Base-by-base conservation (phyloP, 2,888 invertebrate species). In the Drosophila niveifrons region DNA sequence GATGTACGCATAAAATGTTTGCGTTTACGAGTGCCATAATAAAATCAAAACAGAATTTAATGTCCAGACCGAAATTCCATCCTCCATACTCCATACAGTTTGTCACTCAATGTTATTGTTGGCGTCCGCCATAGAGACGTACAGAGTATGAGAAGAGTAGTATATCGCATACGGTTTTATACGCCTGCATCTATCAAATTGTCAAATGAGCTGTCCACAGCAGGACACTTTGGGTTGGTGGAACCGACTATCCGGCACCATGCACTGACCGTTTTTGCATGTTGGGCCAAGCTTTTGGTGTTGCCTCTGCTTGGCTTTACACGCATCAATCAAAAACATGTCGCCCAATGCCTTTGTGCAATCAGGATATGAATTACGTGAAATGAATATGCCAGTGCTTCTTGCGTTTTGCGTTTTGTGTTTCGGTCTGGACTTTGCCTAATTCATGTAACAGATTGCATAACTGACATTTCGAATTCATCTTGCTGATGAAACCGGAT, bases 191-290 rank as follows among this genome's bases (percentile, higher is more conserved):
- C 77, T 85, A 83, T 83, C 83, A 83, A 82, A 85, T 88, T 85
- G 88, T 83, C 88, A 88, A 85, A 82, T 85, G 82, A 82, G 80
- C 85, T 87, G 79, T 83, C 82, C 82, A 64, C 82, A 72, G 34
- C 64, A 65, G 64, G 72, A 66, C 64, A 72, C 68, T 66, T 31
- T 31, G 56, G 11, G 10, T 15, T 51, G 65, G 52, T 51, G 72
- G 52, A 47, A 9, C 18, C 50, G 50, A 48, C 55, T 41, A 29
- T 51, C 15, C 23, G 13, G 51, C 43, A 53, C 41, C 46, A 48
- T 70, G 46, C 48, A 50, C 43, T 53, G 17, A 2, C 29, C 51
- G 10, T 43, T 78, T 77, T 77, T 74, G 75, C 77, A 78, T 74
- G 55, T 50, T 53, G 59, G 11, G 0, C n/a, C 10, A 9, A 31